Percentiles rank a stretch among this genome's conserved stretches.
Evolutionary conservation across 2,113 vertebrate genomes (phyloP).

Genomic region (Ciconia maguari): DNA sequence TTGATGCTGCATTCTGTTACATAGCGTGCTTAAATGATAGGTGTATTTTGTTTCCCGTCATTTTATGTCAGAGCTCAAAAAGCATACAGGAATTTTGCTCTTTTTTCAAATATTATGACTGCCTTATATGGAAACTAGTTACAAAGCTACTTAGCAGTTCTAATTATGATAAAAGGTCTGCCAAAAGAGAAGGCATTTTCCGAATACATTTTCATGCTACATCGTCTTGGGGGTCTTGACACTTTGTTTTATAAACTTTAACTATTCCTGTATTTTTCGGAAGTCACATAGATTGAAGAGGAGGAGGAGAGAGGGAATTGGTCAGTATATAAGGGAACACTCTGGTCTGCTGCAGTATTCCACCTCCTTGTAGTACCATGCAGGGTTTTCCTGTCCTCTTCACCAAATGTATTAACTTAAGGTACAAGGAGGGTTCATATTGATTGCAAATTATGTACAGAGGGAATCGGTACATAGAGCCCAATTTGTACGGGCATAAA

Average conservation of each 20-base stretch:
- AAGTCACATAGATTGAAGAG: background rate
- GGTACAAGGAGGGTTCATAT: background rate
- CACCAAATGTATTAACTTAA: background rate
- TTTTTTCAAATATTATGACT: constrained; percentile 20
- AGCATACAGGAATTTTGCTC: background rate
- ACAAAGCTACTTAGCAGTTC: background rate
- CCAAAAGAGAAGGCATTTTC: background rate
- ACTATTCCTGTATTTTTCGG: background rate
- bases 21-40: background rate
- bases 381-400: background rate
- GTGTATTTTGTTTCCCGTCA: background rate
- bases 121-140: background rate
- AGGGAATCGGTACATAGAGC: background rate
- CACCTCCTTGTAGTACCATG: too few species aligned
- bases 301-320: background rate
- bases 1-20: background rate
- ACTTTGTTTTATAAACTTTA: background rate
- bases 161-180: background rate
- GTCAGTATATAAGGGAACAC: background rate
- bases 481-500: background rate
- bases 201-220: background rate
- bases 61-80: constrained; percentile 16
- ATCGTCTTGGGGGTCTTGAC: background rate
- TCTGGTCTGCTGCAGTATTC: background rate
- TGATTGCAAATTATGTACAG: background rate